These are phyloP conservation scores for Indicator indicator DNA, from an alignment of 2,113 vertebrate species.

Conservation along the genomic window DNA sequence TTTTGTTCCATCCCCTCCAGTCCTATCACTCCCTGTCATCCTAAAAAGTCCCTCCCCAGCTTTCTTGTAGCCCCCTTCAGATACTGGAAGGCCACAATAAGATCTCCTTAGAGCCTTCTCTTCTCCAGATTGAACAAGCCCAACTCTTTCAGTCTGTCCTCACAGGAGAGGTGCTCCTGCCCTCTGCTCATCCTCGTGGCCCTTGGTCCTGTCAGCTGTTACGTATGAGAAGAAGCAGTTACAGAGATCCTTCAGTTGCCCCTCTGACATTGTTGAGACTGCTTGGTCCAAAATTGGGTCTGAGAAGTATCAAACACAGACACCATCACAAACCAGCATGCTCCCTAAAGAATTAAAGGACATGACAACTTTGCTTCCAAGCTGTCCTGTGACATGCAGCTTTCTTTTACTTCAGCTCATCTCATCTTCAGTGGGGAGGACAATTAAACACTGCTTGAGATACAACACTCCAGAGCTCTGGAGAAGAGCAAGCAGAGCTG, in stretches of 20 bases:
- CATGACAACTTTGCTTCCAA: background rate
- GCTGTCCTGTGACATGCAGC: background rate
- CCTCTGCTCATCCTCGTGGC: too few relatives aligned
- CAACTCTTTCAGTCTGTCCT: too few relatives aligned
- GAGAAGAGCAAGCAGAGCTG: background rate
- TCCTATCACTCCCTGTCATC: too few relatives aligned
- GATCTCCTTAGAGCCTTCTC: too few relatives aligned
- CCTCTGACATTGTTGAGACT: background rate
- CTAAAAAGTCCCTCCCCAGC: too few relatives aligned
- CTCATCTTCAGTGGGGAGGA: background rate
- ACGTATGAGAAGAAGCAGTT: background rate
- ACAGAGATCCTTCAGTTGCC: background rate
- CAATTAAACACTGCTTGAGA: background rate
- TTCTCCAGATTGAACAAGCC: too few relatives aligned
- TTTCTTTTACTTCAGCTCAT: background rate
- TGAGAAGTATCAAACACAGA: background rate
- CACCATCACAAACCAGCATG: background rate
- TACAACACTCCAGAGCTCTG: background rate
- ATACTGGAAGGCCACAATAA: too few relatives aligned
- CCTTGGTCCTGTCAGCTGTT: too few relatives aligned
- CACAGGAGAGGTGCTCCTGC: too few relatives aligned
- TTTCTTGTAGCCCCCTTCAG: too few relatives aligned
- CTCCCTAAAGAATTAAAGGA: background rate
- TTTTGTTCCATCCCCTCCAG: too few relatives aligned
- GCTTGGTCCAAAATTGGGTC: background rate